Base-by-base conservation (phyloP, 2,888 invertebrate genomes). In the Nudaria mundana region DNA sequence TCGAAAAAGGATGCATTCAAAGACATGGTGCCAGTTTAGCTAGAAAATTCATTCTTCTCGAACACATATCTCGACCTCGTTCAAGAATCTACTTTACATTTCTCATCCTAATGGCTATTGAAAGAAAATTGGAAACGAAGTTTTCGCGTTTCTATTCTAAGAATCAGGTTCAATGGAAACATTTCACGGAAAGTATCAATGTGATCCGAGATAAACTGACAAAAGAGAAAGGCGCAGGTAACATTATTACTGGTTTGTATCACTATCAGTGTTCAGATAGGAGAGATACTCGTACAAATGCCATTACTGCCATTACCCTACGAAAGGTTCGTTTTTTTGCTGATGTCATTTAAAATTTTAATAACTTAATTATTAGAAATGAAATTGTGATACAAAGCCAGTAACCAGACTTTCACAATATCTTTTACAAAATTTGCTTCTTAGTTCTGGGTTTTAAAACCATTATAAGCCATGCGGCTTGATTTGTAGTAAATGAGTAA, bases 71-170 rank as follows among this genome's bases (percentile, higher is more conserved):
- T 82, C 79, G 83, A 78, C 74, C 83, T 78, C 81, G 73, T 72
- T 68, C 76, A 77, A 74, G 78, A 84, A 84, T 84, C 85, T 85
- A 86, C 81, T 86, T 85, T 86, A 83, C 86, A 86, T 87, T 88
- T 85, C 81, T 87, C 87, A 86, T 87, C 84, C 81, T 86, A 88
- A 88, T 87, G 84, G 87, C 86, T 82, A 87, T 85, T 82, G 80
- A 79, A 76, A 83, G 87, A 85, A 87, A 86, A 87, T 87, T 86
- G 85, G 87, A 86, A 84, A 82, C 76, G 82, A 85, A 86, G 81
- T 83, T 84, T 60, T 81, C 80, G 71, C 70, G 64, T 81, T 80
- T 71, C 72, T 72, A 76, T 76, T 71, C 72, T 65, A 61, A 64
- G 57, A 63, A 60, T 59, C 62, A 63, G 66, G 59, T 70, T 55